Percentiles rank a stretch among this genome's conserved stretches.
These are phyloP conservation scores for Zelleria hepariella DNA, from an alignment of 2,888 invertebrate species.

Conservation along the genomic window DNA sequence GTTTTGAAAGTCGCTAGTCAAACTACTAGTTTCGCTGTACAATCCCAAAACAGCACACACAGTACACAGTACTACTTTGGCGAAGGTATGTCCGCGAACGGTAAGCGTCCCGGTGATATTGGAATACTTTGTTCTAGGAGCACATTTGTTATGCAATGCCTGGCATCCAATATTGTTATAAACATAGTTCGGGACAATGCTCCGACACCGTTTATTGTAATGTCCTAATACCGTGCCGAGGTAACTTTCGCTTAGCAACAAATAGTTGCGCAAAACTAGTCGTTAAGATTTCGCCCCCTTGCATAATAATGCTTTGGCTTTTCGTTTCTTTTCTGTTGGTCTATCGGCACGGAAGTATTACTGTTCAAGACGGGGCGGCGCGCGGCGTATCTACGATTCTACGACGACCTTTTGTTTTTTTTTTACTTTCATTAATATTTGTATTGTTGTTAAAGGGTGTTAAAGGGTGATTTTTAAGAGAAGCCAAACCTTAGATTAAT, in stretches of 20 bases:
- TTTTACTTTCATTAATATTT: too few relatives aligned
- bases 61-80: background rate
- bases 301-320: too few relatives aligned
- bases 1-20: background rate
- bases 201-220: background rate
- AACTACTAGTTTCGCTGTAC: background rate
- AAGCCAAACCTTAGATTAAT: too few relatives aligned
- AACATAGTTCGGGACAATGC: background rate
- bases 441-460: too few relatives aligned
- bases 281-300: too few relatives aligned
- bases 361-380: too few relatives aligned
- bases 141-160: conserved; percentile 1
- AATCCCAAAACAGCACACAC: background rate
- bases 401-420: too few relatives aligned
- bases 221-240: background rate
- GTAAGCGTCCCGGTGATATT: conserved; percentile 3
- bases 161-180: conserved; percentile 1
- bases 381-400: too few relatives aligned
- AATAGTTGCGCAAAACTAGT: background rate
- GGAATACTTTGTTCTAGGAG: conserved; percentile 2
- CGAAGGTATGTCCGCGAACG: background rate
- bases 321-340: too few relatives aligned
- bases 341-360: too few relatives aligned
- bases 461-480: too few relatives aligned
- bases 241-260: background rate